These are phyloP conservation scores for Myoxocephalus aenaeus DNA, from an alignment of 2,797 vertebrate genomes.

Conservation along the genomic window DNA sequence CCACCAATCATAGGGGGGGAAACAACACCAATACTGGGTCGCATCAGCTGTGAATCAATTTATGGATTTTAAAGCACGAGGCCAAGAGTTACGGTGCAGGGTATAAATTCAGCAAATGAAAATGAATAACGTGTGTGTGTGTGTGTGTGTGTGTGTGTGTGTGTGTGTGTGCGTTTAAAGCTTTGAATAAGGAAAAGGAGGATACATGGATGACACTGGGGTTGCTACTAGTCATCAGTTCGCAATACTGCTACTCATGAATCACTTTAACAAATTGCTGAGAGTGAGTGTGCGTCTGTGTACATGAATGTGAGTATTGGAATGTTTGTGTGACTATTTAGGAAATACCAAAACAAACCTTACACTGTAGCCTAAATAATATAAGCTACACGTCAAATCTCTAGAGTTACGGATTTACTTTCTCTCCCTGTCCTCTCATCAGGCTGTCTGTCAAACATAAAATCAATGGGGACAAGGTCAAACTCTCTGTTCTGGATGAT, in stretches of 20 bases:
- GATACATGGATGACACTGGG: conserved; percentile 51
- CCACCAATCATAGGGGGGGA: conserved; percentile 52
- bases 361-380: conserved; percentile 26
- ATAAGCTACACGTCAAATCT: not conserved
- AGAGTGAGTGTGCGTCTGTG: conserved; percentile 3
- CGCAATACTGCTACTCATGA: conserved; percentile 48
- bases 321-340: not conserved
- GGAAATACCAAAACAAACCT: conserved; percentile 1
- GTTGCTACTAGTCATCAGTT: conserved; percentile 68
- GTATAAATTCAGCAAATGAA: conserved; percentile 71
- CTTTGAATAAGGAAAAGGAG: conserved; percentile 61
- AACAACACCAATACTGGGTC: conserved; percentile 50
- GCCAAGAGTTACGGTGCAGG: conserved; percentile 48
- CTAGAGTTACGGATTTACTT: conserved; percentile 26
- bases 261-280: conserved; percentile 69
- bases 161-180: not conserved
- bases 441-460: not conserved
- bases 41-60: conserved; percentile 68
- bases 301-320: conserved; percentile 4
- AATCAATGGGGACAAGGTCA: not conserved
- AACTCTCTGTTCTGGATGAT: not conserved
- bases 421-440: not conserved
- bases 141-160: conserved; percentile 19
- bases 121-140: conserved; percentile 60
- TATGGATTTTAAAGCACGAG: conserved; percentile 64